A percentile compares a stretch with the other conserved stretches of the same genome.
Evolutionary conservation across 2,113 vertebrate species (phyloP).

Genomic region (Tragelaphus scriptus): DNA sequence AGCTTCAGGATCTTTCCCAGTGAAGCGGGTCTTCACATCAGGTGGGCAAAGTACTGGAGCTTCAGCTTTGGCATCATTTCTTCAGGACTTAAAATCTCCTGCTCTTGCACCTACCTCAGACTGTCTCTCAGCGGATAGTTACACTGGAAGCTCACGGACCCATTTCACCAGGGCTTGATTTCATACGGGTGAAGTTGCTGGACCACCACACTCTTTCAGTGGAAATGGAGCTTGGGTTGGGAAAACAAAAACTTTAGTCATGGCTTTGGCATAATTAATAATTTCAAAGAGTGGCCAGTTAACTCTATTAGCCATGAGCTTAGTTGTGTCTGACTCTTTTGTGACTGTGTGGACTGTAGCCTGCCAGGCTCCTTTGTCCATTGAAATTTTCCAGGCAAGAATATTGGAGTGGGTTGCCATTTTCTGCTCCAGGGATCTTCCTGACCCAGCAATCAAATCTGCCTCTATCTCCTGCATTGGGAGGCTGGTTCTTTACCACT

Average conservation of each 20-base stretch:
- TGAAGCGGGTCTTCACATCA: not conserved
- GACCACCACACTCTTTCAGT: not conserved
- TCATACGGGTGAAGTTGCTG: not conserved
- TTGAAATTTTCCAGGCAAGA: not conserved
- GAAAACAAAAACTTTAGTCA: not conserved
- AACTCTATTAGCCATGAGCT: not conserved
- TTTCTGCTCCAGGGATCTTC: not conserved
- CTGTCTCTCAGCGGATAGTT: not conserved
- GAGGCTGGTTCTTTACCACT: not conserved
- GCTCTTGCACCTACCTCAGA: accelerated
- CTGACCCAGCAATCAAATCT: not conserved
- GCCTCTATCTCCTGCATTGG: not conserved
- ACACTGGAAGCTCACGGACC: not conserved
- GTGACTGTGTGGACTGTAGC: not conserved
- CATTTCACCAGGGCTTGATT: not conserved
- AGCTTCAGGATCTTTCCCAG: not conserved
- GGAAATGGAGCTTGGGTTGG: not conserved
- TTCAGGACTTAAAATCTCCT: not conserved
- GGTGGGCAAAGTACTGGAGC: not conserved
- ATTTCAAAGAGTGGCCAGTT: not conserved
- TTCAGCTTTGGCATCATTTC: not conserved
- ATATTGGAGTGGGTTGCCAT: not conserved
- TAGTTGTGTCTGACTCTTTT: not conserved
- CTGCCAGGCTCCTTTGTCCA: not conserved
- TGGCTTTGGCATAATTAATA: not conserved